phyloP scores from a whole-genome alignment of 2,113 vertebrate genomes.

The Python bivittatus region DNA sequence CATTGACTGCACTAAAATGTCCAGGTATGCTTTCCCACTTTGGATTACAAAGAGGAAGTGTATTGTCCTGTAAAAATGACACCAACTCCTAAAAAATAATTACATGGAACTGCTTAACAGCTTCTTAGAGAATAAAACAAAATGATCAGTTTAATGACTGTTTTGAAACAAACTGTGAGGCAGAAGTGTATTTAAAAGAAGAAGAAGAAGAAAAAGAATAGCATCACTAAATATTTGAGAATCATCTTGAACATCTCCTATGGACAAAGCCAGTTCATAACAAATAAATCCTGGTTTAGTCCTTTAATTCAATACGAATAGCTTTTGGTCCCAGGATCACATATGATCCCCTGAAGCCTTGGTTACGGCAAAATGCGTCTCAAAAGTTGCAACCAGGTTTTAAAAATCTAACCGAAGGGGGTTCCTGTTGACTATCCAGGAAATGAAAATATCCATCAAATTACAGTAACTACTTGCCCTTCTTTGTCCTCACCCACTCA shows the following conservation, averaged over 20 bases:
- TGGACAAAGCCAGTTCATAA: background rate
- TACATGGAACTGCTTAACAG: background rate
- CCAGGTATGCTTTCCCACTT: background rate
- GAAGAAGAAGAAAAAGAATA: too few species aligned
- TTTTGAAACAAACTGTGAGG: background rate
- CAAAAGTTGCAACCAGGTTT: background rate
- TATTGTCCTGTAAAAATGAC: background rate
- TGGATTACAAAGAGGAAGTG: background rate
- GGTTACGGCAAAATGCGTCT: background rate
- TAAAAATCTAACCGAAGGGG: background rate
- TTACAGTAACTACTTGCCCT: background rate
- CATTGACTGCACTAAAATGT: background rate
- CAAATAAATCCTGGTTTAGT: background rate
- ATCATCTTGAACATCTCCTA: background rate
- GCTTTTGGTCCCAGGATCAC: background rate
- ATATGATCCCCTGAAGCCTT: background rate
- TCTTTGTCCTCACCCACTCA: background rate
- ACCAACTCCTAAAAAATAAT: background rate
- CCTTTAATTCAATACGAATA: background rate
- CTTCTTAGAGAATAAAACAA: background rate
- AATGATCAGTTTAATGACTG: background rate
- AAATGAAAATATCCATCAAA: background rate
- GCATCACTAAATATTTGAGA: background rate
- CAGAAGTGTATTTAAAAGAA: background rate
- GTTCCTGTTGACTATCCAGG: background rate